Evolutionary conservation across 2,888 invertebrate species (phyloP).

Genomic region (Gastrophysa polygoni): DNA sequence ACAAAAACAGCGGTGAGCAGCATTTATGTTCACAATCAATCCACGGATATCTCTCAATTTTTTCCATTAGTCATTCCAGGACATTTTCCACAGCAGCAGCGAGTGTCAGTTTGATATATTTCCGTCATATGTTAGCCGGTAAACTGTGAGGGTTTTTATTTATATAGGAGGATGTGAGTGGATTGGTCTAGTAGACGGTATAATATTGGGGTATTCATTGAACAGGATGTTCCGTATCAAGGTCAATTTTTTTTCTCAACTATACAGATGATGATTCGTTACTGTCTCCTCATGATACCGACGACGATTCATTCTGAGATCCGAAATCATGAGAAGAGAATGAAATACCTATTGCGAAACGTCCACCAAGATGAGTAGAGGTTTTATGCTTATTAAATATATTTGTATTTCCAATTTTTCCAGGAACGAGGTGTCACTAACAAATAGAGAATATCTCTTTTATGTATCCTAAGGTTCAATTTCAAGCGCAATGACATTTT

Average conservation of each 20-base stretch:
- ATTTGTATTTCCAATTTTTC: no score
- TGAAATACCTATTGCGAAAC: no score
- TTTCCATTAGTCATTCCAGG: conserved; percentile 1
- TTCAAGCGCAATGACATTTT: no score
- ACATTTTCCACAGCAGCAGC: conserved; percentile 22
- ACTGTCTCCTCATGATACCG: no score
- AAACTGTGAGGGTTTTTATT: conserved; percentile 40
- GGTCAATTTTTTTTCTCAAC: background rate
- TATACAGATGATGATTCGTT: no score
- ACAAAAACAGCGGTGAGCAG: conserved; percentile 24
- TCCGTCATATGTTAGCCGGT: conserved; percentile 39
- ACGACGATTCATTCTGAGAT: no score
- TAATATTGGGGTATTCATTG: conserved; percentile 40
- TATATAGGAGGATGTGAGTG: conserved; percentile 37
- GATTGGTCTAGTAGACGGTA: conserved; percentile 38
- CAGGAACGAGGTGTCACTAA: no score
- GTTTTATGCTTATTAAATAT: no score
- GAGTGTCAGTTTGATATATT: conserved; percentile 39
- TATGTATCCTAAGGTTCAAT: no score
- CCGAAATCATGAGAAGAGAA: no score
- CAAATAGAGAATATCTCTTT: no score
- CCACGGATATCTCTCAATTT: background rate
- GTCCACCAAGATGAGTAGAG: no score
- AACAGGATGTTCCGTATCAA: background rate
- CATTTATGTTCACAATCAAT: conserved; percentile 22